A percentile compares a stretch with the other conserved stretches of the same genome.
Evolutionary conservation across 2,113 vertebrate species (phyloP).

Genomic region (Otocyon megalotis): DNA sequence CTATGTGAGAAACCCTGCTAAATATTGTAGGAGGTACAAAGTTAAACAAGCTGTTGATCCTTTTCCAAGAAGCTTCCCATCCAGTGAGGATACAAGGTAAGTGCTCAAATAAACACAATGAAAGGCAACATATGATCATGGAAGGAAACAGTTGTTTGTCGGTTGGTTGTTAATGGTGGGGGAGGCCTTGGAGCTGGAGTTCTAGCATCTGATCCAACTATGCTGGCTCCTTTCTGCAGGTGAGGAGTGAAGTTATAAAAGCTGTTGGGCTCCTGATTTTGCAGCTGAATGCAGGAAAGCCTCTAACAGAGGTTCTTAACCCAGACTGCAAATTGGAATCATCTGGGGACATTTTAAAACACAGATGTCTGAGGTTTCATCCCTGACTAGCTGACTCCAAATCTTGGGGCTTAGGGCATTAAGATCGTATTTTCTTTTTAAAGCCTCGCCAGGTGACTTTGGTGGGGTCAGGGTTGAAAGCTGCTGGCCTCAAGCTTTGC

Average conservation of each 20-base stretch:
- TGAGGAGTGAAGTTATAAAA: slow-evolving; percentile 12
- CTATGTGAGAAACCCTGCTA: slow-evolving; percentile 44
- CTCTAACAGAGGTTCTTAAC: slow-evolving; percentile 41
- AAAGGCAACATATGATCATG: slow-evolving; percentile 6
- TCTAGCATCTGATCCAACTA: neutral
- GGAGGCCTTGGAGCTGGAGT: neutral
- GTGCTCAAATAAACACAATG: neutral
- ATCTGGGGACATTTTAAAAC: slow-evolving; percentile 53
- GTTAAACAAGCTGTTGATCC: neutral
- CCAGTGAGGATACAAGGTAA: neutral
- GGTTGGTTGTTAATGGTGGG: neutral
- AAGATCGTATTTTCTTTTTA: slow-evolving; percentile 15
- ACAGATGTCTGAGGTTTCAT: slow-evolving; percentile 50
- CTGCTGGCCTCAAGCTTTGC: neutral
- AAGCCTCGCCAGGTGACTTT: slow-evolving; percentile 8
- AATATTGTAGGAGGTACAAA: slow-evolving; percentile 51
- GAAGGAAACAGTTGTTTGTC: neutral
- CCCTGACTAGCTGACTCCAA: slow-evolving; percentile 29
- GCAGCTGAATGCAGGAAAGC: slow-evolving; percentile 57
- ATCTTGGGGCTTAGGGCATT: neutral
- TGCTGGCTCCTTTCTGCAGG: neutral
- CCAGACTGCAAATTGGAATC: slow-evolving; percentile 61
- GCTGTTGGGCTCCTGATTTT: neutral
- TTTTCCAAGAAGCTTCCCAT: slow-evolving; percentile 31
- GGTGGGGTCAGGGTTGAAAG: slow-evolving; percentile 20